phyloP scores from a whole-genome alignment of 2,797 vertebrate species.

The Cheirogaleus major region DNA sequence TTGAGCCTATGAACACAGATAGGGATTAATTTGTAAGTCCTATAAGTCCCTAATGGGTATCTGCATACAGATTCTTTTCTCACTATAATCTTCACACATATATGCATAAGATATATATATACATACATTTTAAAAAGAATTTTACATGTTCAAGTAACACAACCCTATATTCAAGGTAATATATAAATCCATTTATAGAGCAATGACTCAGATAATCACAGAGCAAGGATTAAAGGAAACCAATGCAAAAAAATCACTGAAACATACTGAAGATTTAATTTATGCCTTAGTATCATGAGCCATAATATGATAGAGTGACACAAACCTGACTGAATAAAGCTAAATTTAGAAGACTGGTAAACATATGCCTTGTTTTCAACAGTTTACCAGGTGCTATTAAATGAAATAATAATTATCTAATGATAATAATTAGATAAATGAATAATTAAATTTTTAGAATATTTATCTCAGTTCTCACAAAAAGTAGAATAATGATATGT shows the following conservation, averaged over 20 bases:
- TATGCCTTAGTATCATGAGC: background rate
- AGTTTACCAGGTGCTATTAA: background rate
- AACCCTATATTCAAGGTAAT: background rate
- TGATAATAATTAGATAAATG: background rate
- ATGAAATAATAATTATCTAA: background rate
- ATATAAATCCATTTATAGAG: slow-evolving; percentile 59
- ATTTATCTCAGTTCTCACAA: background rate
- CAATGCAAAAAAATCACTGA: slow-evolving; percentile 4
- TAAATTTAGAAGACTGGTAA: background rate
- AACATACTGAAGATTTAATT: background rate
- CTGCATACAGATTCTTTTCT: background rate
- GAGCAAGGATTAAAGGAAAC: slow-evolving; percentile 6
- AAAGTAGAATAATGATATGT: background rate
- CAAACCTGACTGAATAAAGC: background rate
- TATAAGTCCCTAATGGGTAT: background rate
- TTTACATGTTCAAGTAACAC: background rate
- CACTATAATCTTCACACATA: background rate
- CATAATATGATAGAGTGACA: slow-evolving; percentile 24
- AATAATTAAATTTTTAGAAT: background rate
- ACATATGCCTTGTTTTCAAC: background rate
- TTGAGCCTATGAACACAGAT: background rate
- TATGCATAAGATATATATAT: background rate
- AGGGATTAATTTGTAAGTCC: background rate
- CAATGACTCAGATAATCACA: slow-evolving; percentile 50
- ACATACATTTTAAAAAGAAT: background rate